Evolutionary conservation across 2,797 vertebrate species (phyloP).

Genomic region (Rhinogobio ventralis): DNA sequence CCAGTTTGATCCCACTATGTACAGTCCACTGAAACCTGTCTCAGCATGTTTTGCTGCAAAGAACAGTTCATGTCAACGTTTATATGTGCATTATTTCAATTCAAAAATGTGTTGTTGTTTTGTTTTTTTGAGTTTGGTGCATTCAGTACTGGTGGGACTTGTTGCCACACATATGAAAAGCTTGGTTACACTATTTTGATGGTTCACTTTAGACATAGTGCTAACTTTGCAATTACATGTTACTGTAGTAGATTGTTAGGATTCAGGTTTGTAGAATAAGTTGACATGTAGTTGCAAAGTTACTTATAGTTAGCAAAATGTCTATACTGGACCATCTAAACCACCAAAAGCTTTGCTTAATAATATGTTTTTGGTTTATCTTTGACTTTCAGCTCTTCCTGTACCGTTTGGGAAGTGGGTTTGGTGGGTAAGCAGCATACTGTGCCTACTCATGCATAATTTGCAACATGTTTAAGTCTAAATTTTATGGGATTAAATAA

Average conservation of each 20-base stretch:
- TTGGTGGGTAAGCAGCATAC: not conserved
- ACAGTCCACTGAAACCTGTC: not conserved
- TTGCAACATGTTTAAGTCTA: not conserved
- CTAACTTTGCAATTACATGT: too few species aligned
- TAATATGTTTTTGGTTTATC: not conserved
- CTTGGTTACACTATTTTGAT: not conserved
- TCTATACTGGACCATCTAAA: too few species aligned
- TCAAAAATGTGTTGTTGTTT: not conserved
- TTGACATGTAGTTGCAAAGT: too few species aligned
- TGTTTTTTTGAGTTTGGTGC: not conserved
- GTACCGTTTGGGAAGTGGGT: not conserved
- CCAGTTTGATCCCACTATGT: conserved; percentile 29
- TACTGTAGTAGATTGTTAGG: too few species aligned
- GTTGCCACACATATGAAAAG: not conserved
- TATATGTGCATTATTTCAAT: not conserved
- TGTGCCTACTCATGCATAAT: not conserved
- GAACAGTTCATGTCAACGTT: not conserved
- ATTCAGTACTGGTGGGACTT: not conserved
- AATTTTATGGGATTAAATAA: not conserved
- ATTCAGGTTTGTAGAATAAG: too few species aligned
- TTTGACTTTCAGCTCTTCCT: not conserved
- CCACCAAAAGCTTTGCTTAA: not conserved
- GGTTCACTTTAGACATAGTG: too few species aligned
- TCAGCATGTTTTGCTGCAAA: conserved; percentile 17
- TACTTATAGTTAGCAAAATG: too few species aligned